These are phyloP conservation scores for Hesperia comma DNA, from an alignment of 2,888 invertebrate species.

Conservation along the genomic window DNA sequence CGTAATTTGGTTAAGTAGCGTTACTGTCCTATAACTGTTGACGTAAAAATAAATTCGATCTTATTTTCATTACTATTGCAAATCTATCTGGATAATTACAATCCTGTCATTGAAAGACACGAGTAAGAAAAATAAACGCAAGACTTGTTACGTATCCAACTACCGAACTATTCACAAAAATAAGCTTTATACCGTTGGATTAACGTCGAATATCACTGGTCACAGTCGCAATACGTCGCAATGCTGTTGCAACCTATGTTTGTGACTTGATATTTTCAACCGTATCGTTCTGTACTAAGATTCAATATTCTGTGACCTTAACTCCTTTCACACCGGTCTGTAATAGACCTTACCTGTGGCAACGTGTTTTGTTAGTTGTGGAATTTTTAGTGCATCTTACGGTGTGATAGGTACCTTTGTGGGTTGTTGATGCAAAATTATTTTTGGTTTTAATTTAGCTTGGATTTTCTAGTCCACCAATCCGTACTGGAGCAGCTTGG, in stretches of 20 bases:
- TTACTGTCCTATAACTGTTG: constrained; percentile 7
- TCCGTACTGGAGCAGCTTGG: too few species aligned
- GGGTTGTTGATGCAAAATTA: neutral
- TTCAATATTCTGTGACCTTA: neutral
- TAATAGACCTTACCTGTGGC: constrained; percentile 35
- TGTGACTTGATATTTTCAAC: neutral
- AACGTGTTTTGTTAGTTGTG: constrained; percentile 35
- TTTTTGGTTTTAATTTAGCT: neutral
- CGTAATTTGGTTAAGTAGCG: neutral
- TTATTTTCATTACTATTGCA: constrained; percentile 31
- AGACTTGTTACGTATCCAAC: constrained; percentile 36
- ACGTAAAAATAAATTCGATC: constrained; percentile 22
- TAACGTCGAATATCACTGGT: constrained; percentile 8
- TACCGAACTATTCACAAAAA: neutral
- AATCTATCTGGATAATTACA: constrained; percentile 37
- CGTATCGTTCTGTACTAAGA: neutral
- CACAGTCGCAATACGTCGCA: constrained; percentile 29
- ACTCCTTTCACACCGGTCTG: constrained; percentile 35
- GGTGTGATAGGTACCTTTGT: constrained; percentile 29
- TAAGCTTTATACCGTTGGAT: neutral
- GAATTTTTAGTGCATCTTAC: constrained; percentile 34
- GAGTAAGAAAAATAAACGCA: constrained; percentile 38
- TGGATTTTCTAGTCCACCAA: too few species aligned
- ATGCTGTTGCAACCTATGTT: constrained; percentile 34
- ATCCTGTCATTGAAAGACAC: constrained; percentile 37